Evolutionary conservation across 2,888 invertebrate species (phyloP), one percentile per base, ranked within the genome.

Genomic region (Scaptomyza tumidula): DNA sequence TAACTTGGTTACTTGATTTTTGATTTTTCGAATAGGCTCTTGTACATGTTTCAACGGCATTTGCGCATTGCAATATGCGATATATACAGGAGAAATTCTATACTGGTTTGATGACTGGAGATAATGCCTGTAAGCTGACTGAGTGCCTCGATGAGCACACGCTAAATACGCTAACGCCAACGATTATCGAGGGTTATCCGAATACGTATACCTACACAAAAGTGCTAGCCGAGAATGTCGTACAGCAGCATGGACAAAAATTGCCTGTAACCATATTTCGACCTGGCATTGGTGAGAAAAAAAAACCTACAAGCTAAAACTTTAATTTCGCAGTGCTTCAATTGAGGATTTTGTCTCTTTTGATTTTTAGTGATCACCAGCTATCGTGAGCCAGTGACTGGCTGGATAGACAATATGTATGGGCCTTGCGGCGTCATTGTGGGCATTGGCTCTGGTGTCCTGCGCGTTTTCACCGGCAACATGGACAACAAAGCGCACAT

Each of bases 191-290:
- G 57, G 91, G 87, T 16, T 91, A 90, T 75, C 96, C 96, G 14
- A 96, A 96, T 90, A 95, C 95, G 0, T 96, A 96, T 91, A 94
- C 95, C 2, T 95, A 93, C 89, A 96, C 96, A 16, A 96, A 96
- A 92, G 94, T 95, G n/a, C 91, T 96, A 63, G 95, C 95, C 0
- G 96, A 96, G 89, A 93, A 94, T 79, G 90, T 94, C 37, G 92
- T 96, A 24, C 91, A 93, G 48, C 93, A 93, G 68, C 93, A 94
- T 84, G 94, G 94, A 1, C 93, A 92, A 64, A 93, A 93, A 52
- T 90, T 96, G 68, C 96, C 96, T 6, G 90, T 95, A 7, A 94
- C 94, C 61, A 94, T 96, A 68, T 94, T 95, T 75, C 92, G 96
- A 65, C 96, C 96, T 0, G 95, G 95, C 37, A 95, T 96, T 76